phyloP scores from a whole-genome alignment of 2,888 invertebrate genomes.

The Biston stratarius region DNA sequence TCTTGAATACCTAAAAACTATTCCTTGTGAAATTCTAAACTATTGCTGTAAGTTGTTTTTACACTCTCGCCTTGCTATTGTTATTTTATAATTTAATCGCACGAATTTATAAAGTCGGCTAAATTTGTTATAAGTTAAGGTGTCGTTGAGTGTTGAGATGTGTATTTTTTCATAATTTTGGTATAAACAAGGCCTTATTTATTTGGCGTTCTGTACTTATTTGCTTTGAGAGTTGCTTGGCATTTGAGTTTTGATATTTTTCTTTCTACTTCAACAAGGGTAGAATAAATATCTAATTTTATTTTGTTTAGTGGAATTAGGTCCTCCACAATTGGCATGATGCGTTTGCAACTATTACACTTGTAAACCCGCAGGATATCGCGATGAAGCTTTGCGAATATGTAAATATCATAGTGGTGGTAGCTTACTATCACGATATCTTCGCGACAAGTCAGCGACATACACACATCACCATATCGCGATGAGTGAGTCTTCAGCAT shows the following conservation, averaged over 20 bases:
- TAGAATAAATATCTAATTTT: not conserved
- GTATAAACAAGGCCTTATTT: conserved; percentile 29
- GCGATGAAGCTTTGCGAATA: too few relatives aligned
- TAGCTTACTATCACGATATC: too few relatives aligned
- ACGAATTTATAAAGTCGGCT: conserved; percentile 79
- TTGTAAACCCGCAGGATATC: too few relatives aligned
- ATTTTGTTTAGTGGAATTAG: not conserved
- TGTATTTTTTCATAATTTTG: conserved; percentile 49
- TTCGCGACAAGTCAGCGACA: too few relatives aligned
- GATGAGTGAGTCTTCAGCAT: too few relatives aligned
- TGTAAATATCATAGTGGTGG: too few relatives aligned
- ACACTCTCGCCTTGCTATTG: conserved; percentile 66
- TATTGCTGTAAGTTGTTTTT: conserved; percentile 65
- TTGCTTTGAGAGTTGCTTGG: conserved; percentile 1
- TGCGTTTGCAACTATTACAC: not conserved
- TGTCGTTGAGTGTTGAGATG: conserved; percentile 45
- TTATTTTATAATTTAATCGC: conserved; percentile 74
- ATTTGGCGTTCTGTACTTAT: conserved; percentile 15
- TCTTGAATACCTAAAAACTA: conserved; percentile 1
- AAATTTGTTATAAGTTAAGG: conserved; percentile 62
- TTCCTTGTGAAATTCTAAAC: conserved; percentile 55
- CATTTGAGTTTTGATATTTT: not conserved
- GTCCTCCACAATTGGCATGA: not conserved
- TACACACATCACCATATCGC: too few relatives aligned
- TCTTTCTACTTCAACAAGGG: not conserved